Evolutionary conservation across 2,888 invertebrate genomes (phyloP), one percentile per base, ranked within the genome.

Genomic region (Margaritifera margaritifera): DNA sequence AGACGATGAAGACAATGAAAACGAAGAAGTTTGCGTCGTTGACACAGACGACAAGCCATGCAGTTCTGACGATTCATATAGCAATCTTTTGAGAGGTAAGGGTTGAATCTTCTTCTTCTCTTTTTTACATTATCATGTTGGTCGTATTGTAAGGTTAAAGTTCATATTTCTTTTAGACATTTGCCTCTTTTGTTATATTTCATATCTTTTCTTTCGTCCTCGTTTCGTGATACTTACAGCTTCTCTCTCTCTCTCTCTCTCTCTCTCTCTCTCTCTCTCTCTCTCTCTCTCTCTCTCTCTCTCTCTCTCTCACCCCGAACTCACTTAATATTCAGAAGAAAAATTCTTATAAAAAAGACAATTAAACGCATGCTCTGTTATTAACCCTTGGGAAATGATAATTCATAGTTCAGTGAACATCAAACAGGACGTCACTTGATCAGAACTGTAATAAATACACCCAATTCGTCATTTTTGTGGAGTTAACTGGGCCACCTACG

Each of bases 11-110:
- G 79, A 78, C 62, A 72, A 75, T 51, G 84, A 84, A 56, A 80
- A 84, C 53, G 77, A 80, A 66, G 84, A 84, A 68, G 84, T 84
- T 42, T 84, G 83, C 70, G 84, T 84, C 62, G 84, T 81, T 31
- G 83, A 82, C 60, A 76, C 77, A 25, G 84, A 84, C 73, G 82
- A 82, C 53, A 75, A 75, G 62, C 77, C 75, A 27, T 75, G 78
- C 42, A 76, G 66, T 56, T 69, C 77, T 51, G 76, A 78, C 60
- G 75, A 74, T 51, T 77, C 78, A 1, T 75, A 75, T 19, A 72
- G 78, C 25, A 75, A 78, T 60, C 64, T 78, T 19, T 70, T 71
- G 62, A 66, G 71, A 63, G 76, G 78, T 78, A 66, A 62, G 24
- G 8, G 19, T 22, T 27, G 15, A 19, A 18, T 20, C 15, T 24